Evolutionary conservation across 2,113 vertebrate species (phyloP).

Genomic region (Pagrus major): DNA sequence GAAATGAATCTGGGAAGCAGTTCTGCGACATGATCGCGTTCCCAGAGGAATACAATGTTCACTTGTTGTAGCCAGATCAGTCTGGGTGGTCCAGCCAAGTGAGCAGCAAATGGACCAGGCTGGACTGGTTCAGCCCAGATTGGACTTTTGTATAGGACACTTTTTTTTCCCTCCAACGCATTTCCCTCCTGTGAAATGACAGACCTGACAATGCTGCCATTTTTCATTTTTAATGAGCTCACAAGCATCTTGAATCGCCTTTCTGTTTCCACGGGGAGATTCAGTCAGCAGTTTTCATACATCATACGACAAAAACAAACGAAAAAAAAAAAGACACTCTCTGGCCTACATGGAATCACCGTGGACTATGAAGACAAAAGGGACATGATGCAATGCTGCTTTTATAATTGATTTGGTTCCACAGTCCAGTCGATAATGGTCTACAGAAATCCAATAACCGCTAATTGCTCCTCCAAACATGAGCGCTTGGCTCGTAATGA

Average conservation of each 20-base stretch:
- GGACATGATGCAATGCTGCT: constrained; percentile 49
- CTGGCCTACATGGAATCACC: constrained; percentile 38
- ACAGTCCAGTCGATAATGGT: constrained; percentile 51
- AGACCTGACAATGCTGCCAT: constrained; percentile 65
- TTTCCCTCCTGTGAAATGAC: constrained; percentile 62
- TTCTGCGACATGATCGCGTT: constrained; percentile 39
- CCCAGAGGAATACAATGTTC: constrained; percentile 69
- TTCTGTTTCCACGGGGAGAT: constrained; percentile 52
- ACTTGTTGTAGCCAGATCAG: constrained; percentile 65
- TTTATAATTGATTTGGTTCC: constrained; percentile 65
- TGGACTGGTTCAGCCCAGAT: constrained; percentile 62
- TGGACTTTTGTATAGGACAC: constrained; percentile 61
- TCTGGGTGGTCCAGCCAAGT: constrained; percentile 76
- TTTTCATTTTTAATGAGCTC: constrained; percentile 77
- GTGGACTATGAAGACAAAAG: constrained; percentile 52
- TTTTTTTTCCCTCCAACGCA: constrained; percentile 48
- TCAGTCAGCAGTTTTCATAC: constrained; percentile 69
- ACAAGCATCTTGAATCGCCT: constrained; percentile 59
- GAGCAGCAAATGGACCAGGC: constrained; percentile 56
- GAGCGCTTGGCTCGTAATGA: constrained; percentile 58
- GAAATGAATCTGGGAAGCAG: constrained; percentile 51
- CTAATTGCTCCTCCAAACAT: constrained; percentile 73
- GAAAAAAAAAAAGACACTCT: constrained; percentile 5
- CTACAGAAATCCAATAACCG: constrained; percentile 66
- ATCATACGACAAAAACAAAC: constrained; percentile 62